Percentiles rank a stretch among this genome's conserved stretches.
These are phyloP conservation scores for Anthophora plumipes DNA, from an alignment of 2,888 invertebrate species.

Conservation along the genomic window DNA sequence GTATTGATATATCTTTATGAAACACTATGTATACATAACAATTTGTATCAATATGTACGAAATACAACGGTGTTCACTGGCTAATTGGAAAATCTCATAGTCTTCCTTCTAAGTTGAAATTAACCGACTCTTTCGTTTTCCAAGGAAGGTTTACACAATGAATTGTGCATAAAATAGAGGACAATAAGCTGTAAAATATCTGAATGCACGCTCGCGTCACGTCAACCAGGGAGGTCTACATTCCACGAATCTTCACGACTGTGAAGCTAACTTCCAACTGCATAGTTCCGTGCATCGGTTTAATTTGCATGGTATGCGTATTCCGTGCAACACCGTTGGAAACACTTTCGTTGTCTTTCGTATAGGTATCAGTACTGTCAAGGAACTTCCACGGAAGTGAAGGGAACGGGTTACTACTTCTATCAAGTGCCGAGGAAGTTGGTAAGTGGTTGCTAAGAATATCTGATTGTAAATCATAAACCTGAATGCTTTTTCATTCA, in stretches of 20 bases:
- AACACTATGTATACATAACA: background rate
- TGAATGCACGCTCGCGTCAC: conserved; percentile 3
- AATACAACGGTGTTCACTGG: background rate
- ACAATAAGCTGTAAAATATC: conserved; percentile 39
- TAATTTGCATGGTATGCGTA: conserved; percentile 25
- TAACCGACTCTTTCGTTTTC: conserved; percentile 13
- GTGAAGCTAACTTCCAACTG: background rate
- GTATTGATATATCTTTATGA: no score
- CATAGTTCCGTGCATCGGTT: conserved; percentile 16
- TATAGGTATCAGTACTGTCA: background rate
- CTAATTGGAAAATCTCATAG: conserved; percentile 39
- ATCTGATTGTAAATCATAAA: background rate
- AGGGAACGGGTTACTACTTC: conserved; percentile 1
- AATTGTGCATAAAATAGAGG: conserved; percentile 29
- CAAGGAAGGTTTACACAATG: conserved; percentile 38
- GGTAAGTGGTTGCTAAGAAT: background rate
- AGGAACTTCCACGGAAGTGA: conserved; percentile 4
- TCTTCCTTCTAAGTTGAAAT: background rate
- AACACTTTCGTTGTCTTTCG: conserved; percentile 13
- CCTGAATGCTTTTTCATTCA: background rate
- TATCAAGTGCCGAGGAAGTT: background rate
- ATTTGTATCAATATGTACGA: conserved; percentile 30
- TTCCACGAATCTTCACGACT: conserved; percentile 29
- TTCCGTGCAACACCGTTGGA: background rate
- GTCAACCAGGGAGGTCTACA: conserved; percentile 33